Evolutionary conservation across 2,113 vertebrate genomes (phyloP), one percentile per base, ranked within the genome.

Genomic region (Macaca nemestrina): DNA sequence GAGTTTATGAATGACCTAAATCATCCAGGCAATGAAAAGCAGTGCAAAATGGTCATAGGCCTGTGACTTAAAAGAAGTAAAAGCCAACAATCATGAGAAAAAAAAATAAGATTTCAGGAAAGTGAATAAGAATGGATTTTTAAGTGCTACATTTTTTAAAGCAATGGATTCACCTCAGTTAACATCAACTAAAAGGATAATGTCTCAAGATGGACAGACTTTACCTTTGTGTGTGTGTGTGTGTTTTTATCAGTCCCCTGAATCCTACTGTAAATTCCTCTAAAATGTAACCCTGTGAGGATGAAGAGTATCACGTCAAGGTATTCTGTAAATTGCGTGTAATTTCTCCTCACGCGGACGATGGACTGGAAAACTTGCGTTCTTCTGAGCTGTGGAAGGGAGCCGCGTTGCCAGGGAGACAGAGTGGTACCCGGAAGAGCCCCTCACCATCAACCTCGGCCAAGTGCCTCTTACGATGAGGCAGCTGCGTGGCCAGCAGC

Each of bases 351-450:
- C 52, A 12, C 3, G 0, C 72, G 84, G 50, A 96, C 48, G 72
- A 45, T 32, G 61, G 13, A 18, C 83, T 48, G 40, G 27, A 43
- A 90, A 68, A 70, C 45, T 45, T 18, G 8, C 16, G 6, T 94
- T 92, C 25, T 90, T 88, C 88, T 83, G 43, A 95, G 88, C 70
- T 84, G 45, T 48, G 3, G 92, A 82, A 38, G 85, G 40, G 75
- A 89, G 48, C 5, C 0, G 0, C 0, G 78, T 94, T 97, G 72
- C 94, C 90, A 84, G 20, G 96, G 96, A 88, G 75, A 97, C 90
- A 64, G 88, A 83, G n/a, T 90, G 87, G 64, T 22, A 45, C 52
- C 59, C n/a, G 32, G 75, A 87, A 75, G 22, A 73, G 25, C 64
- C 43, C 90, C 80, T 94, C 57, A 25, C 30, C 79, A 88, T 43